These are phyloP conservation scores for Aphyosemion australe DNA, from an alignment of 2,113 vertebrate genomes.

Conservation along the genomic window DNA sequence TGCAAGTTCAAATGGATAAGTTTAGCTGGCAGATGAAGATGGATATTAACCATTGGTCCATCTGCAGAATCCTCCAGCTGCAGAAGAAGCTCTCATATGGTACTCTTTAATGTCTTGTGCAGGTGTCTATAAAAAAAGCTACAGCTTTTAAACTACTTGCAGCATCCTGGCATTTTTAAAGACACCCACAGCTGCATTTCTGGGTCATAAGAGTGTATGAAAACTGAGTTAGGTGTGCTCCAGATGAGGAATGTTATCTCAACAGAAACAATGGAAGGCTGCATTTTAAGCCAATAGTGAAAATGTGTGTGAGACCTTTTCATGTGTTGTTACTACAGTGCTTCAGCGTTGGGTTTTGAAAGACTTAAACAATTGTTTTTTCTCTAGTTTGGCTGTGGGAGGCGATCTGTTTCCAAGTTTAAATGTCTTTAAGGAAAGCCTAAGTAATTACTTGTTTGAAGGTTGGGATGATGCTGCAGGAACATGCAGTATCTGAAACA, in stretches of 20 bases:
- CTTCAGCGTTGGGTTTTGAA: constrained; percentile 24
- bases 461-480: constrained; percentile 14
- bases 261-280: constrained; percentile 11
- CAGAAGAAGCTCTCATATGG: constrained; percentile 17
- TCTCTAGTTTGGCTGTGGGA: not conserved
- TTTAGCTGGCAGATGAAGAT: too few species aligned
- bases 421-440: constrained; percentile 27
- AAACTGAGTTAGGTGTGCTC: constrained; percentile 68
- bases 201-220: constrained; percentile 72
- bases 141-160: constrained; percentile 32
- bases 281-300: constrained; percentile 17
- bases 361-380: constrained; percentile 21
- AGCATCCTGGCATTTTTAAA: constrained; percentile 38
- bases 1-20: too few species aligned
- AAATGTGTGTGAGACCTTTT: constrained; percentile 28
- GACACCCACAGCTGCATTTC: constrained; percentile 67
- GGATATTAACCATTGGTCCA: constrained; percentile 10
- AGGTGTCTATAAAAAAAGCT: constrained; percentile 53
- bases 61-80: constrained; percentile 29
- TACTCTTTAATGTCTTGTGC: constrained; percentile 47
- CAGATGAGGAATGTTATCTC: constrained; percentile 67
- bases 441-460: constrained; percentile 27
- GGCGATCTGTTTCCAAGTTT: constrained; percentile 15
- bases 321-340: not conserved
- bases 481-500: constrained; percentile 13